Conservation (phyloP, 2,888 invertebrate genomes). For the Oxytorus armatus region DNA sequence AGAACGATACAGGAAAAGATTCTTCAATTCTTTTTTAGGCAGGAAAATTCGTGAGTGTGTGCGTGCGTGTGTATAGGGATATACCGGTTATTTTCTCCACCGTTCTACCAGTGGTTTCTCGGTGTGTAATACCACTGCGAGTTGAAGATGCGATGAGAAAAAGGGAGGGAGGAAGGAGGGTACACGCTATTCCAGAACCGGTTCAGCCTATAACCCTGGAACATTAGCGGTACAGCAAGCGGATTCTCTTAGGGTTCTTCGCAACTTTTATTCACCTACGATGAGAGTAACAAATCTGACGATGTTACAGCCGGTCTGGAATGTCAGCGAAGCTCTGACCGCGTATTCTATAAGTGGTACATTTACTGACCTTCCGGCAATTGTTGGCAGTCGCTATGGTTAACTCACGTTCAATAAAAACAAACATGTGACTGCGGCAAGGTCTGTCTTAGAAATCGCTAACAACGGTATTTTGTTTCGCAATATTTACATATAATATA, state of each 20-base stretch:
- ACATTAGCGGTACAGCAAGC: slow-evolving; percentile 57
- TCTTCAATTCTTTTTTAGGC: slow-evolving; percentile 25
- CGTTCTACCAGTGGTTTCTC: slow-evolving; percentile 11
- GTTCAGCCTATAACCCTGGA: slow-evolving; percentile 52
- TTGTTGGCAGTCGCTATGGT: background rate
- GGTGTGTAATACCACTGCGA: slow-evolving; percentile 19
- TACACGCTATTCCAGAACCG: slow-evolving; percentile 55
- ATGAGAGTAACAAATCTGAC: slow-evolving; percentile 54
- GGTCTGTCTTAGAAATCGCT: too few relatives aligned
- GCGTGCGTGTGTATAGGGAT: background rate
- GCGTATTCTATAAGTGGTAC: slow-evolving; percentile 1
- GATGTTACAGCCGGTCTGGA: slow-evolving; percentile 63
- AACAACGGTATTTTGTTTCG: too few relatives aligned
- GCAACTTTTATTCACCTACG: slow-evolving; percentile 45
- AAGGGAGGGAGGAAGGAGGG: slow-evolving; percentile 21
- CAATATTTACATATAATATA: too few relatives aligned
- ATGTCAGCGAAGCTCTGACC: slow-evolving; percentile 25
- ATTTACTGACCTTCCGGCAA: slow-evolving; percentile 12
- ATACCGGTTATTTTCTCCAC: slow-evolving; percentile 33
- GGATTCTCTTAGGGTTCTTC: slow-evolving; percentile 48
- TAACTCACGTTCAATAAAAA: background rate
- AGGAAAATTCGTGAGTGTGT: background rate
- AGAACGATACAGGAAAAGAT: slow-evolving; percentile 40
- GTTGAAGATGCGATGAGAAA: slow-evolving; percentile 25
- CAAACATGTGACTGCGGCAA: background rate